Evolutionary conservation across 2,888 invertebrate genomes (phyloP).

Genomic region (Apomyelois bistriatella): DNA sequence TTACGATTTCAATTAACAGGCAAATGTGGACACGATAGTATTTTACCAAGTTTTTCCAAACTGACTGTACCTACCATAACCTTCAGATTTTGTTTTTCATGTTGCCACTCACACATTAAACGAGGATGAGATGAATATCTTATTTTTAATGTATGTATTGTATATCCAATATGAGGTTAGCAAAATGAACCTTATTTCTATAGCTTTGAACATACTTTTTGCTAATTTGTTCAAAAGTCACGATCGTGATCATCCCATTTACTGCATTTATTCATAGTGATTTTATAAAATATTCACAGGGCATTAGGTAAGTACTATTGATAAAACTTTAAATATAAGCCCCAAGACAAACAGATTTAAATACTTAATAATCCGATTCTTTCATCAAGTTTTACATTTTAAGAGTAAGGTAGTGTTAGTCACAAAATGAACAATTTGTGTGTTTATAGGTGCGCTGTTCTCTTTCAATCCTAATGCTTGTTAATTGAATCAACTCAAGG

Average conservation of each 20-base stretch:
- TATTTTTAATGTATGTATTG: background rate
- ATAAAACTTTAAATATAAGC: too few relatives aligned
- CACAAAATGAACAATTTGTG: too few relatives aligned
- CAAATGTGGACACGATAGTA: background rate
- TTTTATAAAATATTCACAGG: background rate
- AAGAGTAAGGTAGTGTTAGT: too few relatives aligned
- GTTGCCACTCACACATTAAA: conserved; percentile 9
- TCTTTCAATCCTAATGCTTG: background rate
- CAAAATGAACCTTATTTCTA: background rate
- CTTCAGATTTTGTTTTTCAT: conserved; percentile 13
- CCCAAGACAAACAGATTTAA: too few relatives aligned
- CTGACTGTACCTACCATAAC: background rate
- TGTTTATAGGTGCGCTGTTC: background rate
- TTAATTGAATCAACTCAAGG: conserved; percentile 10
- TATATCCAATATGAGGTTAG: background rate
- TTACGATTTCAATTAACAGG: background rate
- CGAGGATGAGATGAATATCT: conserved; percentile 14
- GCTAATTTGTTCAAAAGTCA: background rate
- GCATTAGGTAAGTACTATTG: background rate
- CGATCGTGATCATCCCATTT: background rate
- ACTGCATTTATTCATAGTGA: background rate
- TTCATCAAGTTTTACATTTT: too few relatives aligned
- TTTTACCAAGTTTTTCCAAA: background rate
- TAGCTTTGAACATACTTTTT: background rate
- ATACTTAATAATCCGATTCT: too few relatives aligned